Conservation (phyloP, 2,113 vertebrate species). For the Psettodes erumei region DNA sequence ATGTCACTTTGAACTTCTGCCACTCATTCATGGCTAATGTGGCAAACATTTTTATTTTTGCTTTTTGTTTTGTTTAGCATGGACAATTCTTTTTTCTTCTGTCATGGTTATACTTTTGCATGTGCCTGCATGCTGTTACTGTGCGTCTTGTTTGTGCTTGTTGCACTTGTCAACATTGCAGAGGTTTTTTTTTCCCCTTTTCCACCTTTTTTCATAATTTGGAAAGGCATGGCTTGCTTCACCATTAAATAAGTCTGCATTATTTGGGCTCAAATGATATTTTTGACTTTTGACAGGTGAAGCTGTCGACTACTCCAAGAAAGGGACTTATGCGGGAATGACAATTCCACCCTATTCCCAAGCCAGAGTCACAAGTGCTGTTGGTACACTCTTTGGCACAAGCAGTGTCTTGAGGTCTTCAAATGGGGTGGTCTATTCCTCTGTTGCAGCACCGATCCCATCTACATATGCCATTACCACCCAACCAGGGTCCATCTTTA, state of each 20-base stretch:
- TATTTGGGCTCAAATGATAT: conserved; percentile 89
- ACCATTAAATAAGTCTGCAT: conserved; percentile 68
- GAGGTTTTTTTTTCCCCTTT: conserved; percentile 63
- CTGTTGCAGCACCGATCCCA: conserved; percentile 93
- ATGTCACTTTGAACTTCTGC: conserved; percentile 87
- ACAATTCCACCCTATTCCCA: conserved; percentile 94
- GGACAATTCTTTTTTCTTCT: conserved; percentile 55
- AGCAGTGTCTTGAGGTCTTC: conserved; percentile 93
- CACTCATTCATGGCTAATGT: conserved; percentile 81
- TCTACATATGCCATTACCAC: conserved; percentile 98
- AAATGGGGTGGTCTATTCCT: conserved; percentile 97
- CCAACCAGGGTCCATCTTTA: conserved; percentile 97
- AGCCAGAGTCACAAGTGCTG: conserved; percentile 84
- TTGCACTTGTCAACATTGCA: conserved; percentile 78
- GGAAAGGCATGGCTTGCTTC: conserved; percentile 84
- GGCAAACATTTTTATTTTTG: conserved; percentile 49
- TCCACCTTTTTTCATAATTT: conserved; percentile 81
- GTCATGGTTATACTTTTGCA: conserved; percentile 81
- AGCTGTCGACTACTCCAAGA: conserved; percentile 99
- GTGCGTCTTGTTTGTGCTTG: conserved; percentile 80
- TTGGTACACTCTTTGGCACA: conserved; percentile 86
- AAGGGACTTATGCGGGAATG: conserved; percentile 89
- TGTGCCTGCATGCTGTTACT: conserved; percentile 89
- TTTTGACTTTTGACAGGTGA: conserved; percentile 97
- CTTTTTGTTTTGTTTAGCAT: conserved; percentile 70